A percentile compares a stretch with the other conserved stretches of the same genome.
These are phyloP conservation scores for Agrilus biguttatus DNA, from an alignment of 2,888 invertebrate genomes.

Conservation along the genomic window DNA sequence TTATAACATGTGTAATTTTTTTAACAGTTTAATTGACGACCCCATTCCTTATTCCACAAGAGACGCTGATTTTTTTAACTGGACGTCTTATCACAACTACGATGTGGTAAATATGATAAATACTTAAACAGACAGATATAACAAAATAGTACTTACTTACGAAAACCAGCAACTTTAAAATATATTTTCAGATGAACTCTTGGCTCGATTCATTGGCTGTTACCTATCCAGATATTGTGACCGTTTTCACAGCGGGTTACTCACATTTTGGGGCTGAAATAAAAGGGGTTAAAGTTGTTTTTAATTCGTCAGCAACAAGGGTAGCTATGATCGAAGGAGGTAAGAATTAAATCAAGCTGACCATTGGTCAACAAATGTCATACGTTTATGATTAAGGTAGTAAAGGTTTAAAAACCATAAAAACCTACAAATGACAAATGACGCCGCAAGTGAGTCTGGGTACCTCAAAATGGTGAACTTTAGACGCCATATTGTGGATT, in stretches of 20 bases:
- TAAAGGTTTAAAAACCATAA: too few species aligned
- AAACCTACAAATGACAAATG: too few species aligned
- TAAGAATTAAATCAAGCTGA: too few species aligned
- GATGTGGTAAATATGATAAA: conserved; percentile 26
- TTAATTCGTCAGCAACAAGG: conserved; percentile 13
- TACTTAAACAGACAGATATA: not conserved
- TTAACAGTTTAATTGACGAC: too few species aligned
- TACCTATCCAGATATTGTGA: conserved; percentile 35
- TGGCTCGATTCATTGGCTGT: conserved; percentile 40
- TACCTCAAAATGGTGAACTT: too few species aligned
- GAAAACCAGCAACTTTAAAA: not conserved
- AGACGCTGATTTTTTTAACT: conserved; percentile 30
- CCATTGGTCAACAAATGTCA: too few species aligned
- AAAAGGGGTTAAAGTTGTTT: conserved; percentile 37
- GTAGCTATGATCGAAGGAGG: conserved; percentile 21
- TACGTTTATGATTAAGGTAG: too few species aligned
- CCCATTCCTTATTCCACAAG: too few species aligned
- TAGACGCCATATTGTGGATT: too few species aligned
- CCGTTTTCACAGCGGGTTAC: conserved; percentile 37
- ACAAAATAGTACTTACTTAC: not conserved
- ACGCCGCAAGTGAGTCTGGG: too few species aligned
- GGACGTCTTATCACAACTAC: conserved; percentile 44
- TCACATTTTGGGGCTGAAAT: conserved; percentile 45
- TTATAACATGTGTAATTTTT: too few species aligned
- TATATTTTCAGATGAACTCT: conserved; percentile 32